Percentiles rank a stretch among this genome's conserved stretches.
These are phyloP conservation scores for Drosophila murphyi DNA, from an alignment of 1,140 invertebrate species.

Conservation along the genomic window DNA sequence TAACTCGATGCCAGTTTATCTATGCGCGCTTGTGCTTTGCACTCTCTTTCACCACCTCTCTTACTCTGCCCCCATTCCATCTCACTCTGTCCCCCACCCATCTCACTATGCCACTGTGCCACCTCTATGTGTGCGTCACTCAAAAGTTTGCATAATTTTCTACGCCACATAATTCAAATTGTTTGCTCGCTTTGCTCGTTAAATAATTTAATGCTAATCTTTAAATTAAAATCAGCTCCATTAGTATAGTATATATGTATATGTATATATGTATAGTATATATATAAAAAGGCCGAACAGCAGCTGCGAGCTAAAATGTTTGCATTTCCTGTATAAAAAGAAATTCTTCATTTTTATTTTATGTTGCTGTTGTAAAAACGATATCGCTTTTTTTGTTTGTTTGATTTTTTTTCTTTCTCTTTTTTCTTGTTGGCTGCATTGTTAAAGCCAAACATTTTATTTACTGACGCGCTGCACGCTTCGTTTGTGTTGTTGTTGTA, in stretches of 20 bases:
- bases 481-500: constrained; percentile 10
- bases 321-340: constrained; percentile 33
- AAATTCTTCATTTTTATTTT: constrained; percentile 2
- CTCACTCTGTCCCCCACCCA: background rate
- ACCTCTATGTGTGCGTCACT: background rate
- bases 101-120: too few species aligned
- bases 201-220: constrained; percentile 81
- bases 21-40: constrained; percentile 14
- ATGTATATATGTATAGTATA: background rate
- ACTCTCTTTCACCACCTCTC: too few species aligned
- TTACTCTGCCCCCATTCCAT: too few species aligned
- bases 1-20: constrained; percentile 70
- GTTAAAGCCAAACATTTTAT: constrained; percentile 65
- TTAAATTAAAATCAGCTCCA: constrained; percentile 79
- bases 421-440: constrained; percentile 28
- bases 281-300: constrained; percentile 6
- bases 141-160: constrained; percentile 63
- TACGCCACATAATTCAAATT: constrained; percentile 76
- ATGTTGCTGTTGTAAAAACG: background rate
- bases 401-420: constrained; percentile 1
- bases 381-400: constrained; percentile 1
- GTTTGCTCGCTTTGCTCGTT: constrained; percentile 54
- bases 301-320: constrained; percentile 52
- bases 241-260: constrained; percentile 28
- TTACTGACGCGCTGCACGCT: constrained; percentile 53